These are phyloP conservation scores for Zenarchopterus dispar DNA, from an alignment of 2,797 vertebrate genomes.

Conservation along the genomic window DNA sequence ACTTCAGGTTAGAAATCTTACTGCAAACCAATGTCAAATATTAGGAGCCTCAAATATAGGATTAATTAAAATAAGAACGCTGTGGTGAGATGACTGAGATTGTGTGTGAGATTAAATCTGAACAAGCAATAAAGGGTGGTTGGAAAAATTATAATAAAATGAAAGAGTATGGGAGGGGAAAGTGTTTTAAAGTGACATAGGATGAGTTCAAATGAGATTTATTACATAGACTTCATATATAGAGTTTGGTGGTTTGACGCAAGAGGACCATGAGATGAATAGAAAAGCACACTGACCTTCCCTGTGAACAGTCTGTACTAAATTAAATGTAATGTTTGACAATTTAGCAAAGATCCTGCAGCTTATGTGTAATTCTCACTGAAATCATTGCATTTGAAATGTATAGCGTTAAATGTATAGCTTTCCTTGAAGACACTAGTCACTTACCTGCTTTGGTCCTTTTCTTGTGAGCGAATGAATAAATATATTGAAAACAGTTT, in stretches of 20 bases:
- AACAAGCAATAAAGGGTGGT: neutral
- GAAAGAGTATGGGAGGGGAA: neutral
- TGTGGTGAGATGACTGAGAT: neutral
- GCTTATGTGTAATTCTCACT: neutral
- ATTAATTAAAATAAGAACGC: no score
- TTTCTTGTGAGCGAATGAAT: neutral
- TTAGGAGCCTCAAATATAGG: no score
- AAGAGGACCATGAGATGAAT: neutral
- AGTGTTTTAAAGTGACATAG: neutral
- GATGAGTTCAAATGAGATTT: neutral
- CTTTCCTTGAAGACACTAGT: neutral
- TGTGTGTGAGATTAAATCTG: neutral
- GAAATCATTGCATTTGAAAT: no score
- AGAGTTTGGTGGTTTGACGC: neutral
- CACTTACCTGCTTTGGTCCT: neutral
- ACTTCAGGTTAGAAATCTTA: no score
- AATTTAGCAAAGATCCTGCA: neutral
- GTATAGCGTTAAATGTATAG: neutral
- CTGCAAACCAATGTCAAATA: no score
- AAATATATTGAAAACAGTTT: constrained; percentile 11
- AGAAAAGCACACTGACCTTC: neutral
- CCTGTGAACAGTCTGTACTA: neutral
- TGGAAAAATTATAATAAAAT: no score
- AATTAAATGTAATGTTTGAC: neutral
- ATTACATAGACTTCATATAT: neutral